Percentiles rank a stretch among this genome's conserved stretches.
Conservation (phyloP, 2,888 invertebrate species). For the Cephalotes varians region DNA sequence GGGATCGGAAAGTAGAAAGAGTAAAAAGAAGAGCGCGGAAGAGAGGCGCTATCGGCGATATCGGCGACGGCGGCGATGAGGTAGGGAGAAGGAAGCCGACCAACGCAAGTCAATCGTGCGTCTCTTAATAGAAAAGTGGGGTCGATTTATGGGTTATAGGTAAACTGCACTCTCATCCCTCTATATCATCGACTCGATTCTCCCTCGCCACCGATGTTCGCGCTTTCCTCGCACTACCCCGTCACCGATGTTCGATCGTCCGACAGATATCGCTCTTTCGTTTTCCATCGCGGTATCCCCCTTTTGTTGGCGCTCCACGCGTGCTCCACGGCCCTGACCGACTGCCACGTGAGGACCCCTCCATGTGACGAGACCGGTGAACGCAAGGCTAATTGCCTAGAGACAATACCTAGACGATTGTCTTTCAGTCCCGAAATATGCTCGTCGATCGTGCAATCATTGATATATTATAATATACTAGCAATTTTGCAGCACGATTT, state of each 20-base stretch:
- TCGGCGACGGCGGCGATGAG: slow-evolving; percentile 49
- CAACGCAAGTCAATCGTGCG: slow-evolving; percentile 85
- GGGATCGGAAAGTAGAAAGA: slow-evolving; percentile 52
- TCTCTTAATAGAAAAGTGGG: slow-evolving; percentile 85
- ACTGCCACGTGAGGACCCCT: slow-evolving; percentile 73
- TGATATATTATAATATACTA: background rate
- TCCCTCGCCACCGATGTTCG: slow-evolving; percentile 63
- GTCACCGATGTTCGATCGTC: slow-evolving; percentile 75
- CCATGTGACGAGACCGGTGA: slow-evolving; percentile 64
- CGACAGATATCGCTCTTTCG: slow-evolving; percentile 81
- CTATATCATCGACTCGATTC: slow-evolving; percentile 73
- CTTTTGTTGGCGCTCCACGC: slow-evolving; percentile 63
- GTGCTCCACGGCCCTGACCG: slow-evolving; percentile 76
- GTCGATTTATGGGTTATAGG: slow-evolving; percentile 86
- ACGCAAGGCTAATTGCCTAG: slow-evolving; percentile 50
- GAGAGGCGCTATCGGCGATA: slow-evolving; percentile 64
- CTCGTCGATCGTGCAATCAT: background rate
- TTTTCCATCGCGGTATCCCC: slow-evolving; percentile 72
- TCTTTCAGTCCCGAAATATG: background rate
- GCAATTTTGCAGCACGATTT: background rate
- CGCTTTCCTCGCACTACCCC: slow-evolving; percentile 59
- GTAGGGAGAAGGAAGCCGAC: slow-evolving; percentile 79
- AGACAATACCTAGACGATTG: slow-evolving; percentile 35
- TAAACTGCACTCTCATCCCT: slow-evolving; percentile 81
- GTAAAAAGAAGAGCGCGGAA: slow-evolving; percentile 53